Evolutionary conservation across 2,113 vertebrate genomes (phyloP), one percentile per base, ranked within the genome.

Genomic region (Ranitomeya variabilis): DNA sequence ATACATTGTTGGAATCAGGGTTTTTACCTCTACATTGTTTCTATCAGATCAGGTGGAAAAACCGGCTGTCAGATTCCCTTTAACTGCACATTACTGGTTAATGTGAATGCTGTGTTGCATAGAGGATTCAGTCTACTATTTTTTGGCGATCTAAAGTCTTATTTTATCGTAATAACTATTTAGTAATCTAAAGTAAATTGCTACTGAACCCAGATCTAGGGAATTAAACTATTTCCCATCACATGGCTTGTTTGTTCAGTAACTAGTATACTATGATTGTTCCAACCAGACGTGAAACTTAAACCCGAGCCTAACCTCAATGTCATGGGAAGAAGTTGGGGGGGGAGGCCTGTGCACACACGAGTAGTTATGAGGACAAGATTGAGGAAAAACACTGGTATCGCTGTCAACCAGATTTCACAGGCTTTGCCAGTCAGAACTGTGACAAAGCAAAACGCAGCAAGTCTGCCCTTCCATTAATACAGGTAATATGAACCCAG

Each of bases 401-500:
- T 86, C 74, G 26, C 85, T 86, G 60, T 86, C 85, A 86, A 69
- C 15, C 77, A 87, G 77, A 87, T 80, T 87, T 80, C 86, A 80
- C 86, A 80, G 77, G 77, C 59, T 80, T 59, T 80, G 86, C 62
- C 86, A 87, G 62, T 87, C 77, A 87, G 52, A 80, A 80, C 77
- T 80, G 86, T 80, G 78, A 87, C 86, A 87, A 87, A 80, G 76
- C 77, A 71, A 54, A 81, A 87, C 64, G 62, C 86, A 79, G 45
- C 10, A 14, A 55, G 77, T 37, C 64, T 80, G 76, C 86, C 52
- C 86, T 81, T 67, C 86, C 71, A 69, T 80, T 87, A 80, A 87
- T 87, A 87, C 86, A 80, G 86, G 86, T 87, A 87, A 87, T 87
- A 80, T 81, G 77, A 80, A 87, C 77, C 86, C 54, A 79, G 64